Base-by-base conservation (phyloP, 1,140 invertebrate genomes). In the Magallana ariakensis region DNA sequence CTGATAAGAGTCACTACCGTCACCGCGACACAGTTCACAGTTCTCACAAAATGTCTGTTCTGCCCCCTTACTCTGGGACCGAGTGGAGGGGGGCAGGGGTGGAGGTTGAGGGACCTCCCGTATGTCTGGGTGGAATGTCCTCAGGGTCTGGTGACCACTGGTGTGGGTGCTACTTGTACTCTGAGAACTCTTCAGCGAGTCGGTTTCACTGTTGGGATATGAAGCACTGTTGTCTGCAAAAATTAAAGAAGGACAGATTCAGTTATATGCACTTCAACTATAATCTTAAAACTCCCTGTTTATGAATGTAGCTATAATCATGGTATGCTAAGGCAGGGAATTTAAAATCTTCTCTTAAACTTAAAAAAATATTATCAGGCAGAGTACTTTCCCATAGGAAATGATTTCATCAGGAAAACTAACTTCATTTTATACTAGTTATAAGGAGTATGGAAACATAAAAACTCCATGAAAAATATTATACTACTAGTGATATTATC, bases 141-240 rank as follows among this genome's bases (percentile, higher is more conserved):
- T 89, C 19, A 93, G 85, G 7, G 92, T 90, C 19, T 89, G 89
- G 62, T 91, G 90, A 19, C 88, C 88, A 83, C 90, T 88, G 5
- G 91, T 90, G 54, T 90, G 91, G 19, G 90, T 91, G 84, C 90
- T 92, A 86, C 89, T 91, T 9, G 91, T 89, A 86, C 92, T 93
- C 82, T 91, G 90, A n/a, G 91, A 90, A 90, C 92, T 94, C 80
- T 90, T 91, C 75, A 93, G 80, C 22, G 93, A 92, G 89, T 93
- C 92, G 56, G 91, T 91, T 62, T 94, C 93, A 90, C 92, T 93
- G 87, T 88, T 90, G n/a, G 90, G 90, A 85, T 93, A 92, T 53
- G 89, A 88, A 46, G 89, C 86, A 89, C 92, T 93, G 82, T 92
- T 92, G n/a, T 90, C 90, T 91, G 83, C 19, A 89, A 87, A 75